Evolutionary conservation across 1,140 invertebrate species (phyloP).

Genomic region (Rhizoglyphus robini): DNA sequence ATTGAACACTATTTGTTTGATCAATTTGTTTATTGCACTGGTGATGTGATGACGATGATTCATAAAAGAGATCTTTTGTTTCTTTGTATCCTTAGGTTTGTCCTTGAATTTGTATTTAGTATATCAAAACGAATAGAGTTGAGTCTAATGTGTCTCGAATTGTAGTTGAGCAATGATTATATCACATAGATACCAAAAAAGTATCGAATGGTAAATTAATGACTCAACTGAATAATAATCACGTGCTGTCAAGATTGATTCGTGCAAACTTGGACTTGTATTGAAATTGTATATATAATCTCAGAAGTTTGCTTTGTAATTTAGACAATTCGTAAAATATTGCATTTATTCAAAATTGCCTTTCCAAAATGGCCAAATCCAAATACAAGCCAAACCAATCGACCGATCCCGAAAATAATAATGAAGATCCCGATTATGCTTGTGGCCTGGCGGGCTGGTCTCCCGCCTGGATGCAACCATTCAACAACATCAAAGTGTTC

Average conservation of each 20-base stretch:
- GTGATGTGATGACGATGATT: too few relatives aligned
- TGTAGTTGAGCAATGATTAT: too few relatives aligned
- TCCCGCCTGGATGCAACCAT: not conserved
- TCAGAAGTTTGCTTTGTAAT: not conserved
- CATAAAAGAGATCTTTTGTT: too few relatives aligned
- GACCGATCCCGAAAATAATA: not conserved
- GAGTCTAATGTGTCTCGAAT: too few relatives aligned
- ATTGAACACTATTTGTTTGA: too few relatives aligned
- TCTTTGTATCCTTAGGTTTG: too few relatives aligned
- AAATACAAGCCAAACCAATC: not conserved
- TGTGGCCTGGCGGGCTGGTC: not conserved
- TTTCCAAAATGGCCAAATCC: not conserved
- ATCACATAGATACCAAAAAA: too few relatives aligned
- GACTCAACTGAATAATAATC: not conserved
- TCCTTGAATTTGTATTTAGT: too few relatives aligned
- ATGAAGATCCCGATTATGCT: not conserved
- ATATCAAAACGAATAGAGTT: too few relatives aligned
- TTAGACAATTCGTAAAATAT: not conserved
- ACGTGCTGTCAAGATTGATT: too few relatives aligned
- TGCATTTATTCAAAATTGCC: not conserved
- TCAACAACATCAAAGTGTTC: not conserved
- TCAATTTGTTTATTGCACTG: too few relatives aligned
- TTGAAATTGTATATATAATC: not conserved
- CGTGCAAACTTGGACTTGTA: too few relatives aligned
- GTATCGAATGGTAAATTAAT: not conserved